Evolutionary conservation across 1,140 invertebrate genomes (phyloP).

Genomic region (Drosophila leontia): DNA sequence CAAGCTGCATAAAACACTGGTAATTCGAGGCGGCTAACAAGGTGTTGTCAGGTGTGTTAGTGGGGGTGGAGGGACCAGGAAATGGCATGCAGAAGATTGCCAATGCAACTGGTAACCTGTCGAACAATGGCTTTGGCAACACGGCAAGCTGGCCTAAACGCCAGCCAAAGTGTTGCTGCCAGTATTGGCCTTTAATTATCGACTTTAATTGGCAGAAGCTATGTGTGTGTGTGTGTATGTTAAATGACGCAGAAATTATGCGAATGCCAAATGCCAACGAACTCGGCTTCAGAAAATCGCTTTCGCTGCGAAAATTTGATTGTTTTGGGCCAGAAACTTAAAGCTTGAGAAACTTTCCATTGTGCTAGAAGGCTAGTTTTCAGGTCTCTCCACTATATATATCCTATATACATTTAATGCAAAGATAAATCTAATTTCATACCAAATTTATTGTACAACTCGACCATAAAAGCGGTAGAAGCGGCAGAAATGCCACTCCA

Average conservation of each 20-base stretch:
- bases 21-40: constrained; percentile 74
- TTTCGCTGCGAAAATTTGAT: constrained; percentile 34
- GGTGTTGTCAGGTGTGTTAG: constrained; percentile 48
- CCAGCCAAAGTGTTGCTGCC: constrained; percentile 22
- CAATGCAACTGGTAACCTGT: constrained; percentile 39
- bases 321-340: constrained; percentile 13
- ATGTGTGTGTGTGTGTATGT: constrained; percentile 28
- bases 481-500: constrained; percentile 21
- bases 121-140: constrained; percentile 28
- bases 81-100: constrained; percentile 59
- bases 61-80: constrained; percentile 40
- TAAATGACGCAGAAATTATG: constrained; percentile 66
- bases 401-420: constrained; percentile 45
- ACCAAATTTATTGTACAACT: constrained; percentile 44
- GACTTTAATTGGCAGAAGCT: constrained; percentile 56
- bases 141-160: constrained; percentile 19
- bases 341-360: constrained; percentile 47
- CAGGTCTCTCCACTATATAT: constrained; percentile 26
- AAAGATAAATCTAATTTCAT: constrained; percentile 51
- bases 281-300: constrained; percentile 38
- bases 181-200: constrained; percentile 59
- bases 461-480: constrained; percentile 31
- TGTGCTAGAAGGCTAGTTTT: constrained; percentile 35
- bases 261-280: constrained; percentile 54
- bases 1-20: constrained; percentile 61